Evolutionary conservation across 1,140 invertebrate genomes (phyloP).

Genomic region (Zaprionus ornatus): DNA sequence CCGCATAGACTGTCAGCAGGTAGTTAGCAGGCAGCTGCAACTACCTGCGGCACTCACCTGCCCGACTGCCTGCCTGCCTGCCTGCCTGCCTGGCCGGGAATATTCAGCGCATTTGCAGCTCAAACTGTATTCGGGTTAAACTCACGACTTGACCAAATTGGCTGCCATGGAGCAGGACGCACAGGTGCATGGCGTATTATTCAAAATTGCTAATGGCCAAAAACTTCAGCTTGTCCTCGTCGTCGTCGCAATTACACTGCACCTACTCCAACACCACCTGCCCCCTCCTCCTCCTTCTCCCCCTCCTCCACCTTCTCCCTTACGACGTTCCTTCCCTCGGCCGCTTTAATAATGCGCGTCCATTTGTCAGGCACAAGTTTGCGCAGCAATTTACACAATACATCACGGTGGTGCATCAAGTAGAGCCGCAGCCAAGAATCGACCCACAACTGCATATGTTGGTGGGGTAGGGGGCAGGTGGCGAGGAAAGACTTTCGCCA

Average conservation of each 20-base stretch:
- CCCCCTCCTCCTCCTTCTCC: not conserved
- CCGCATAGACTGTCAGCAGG: not conserved
- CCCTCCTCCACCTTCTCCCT: not conserved
- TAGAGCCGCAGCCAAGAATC: conserved; percentile 33
- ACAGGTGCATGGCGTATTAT: conserved; percentile 47
- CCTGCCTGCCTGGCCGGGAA: conserved; percentile 20
- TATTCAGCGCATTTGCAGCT: conserved; percentile 59
- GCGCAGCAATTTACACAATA: conserved; percentile 69
- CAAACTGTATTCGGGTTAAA: conserved; percentile 7
- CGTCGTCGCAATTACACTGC: not conserved
- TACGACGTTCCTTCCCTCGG: not conserved
- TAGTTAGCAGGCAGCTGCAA: conserved; percentile 34
- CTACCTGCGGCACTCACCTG: conserved; percentile 17
- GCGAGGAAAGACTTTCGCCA: not conserved
- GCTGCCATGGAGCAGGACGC: conserved; percentile 16
- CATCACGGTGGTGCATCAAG: conserved; percentile 31
- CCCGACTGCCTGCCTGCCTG: not conserved
- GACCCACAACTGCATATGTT: conserved; percentile 39
- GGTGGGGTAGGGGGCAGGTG: not conserved
- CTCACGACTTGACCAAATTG: conserved; percentile 41
- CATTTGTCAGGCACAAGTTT: conserved; percentile 59
- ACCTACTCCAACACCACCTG: too few species aligned
- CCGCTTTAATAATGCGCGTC: conserved; percentile 63
- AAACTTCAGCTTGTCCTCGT: conserved; percentile 29
- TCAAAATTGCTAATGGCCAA: conserved; percentile 70